These are phyloP conservation scores for Lithodes maja DNA, from an alignment of 2,888 invertebrate species.

Conservation along the genomic window DNA sequence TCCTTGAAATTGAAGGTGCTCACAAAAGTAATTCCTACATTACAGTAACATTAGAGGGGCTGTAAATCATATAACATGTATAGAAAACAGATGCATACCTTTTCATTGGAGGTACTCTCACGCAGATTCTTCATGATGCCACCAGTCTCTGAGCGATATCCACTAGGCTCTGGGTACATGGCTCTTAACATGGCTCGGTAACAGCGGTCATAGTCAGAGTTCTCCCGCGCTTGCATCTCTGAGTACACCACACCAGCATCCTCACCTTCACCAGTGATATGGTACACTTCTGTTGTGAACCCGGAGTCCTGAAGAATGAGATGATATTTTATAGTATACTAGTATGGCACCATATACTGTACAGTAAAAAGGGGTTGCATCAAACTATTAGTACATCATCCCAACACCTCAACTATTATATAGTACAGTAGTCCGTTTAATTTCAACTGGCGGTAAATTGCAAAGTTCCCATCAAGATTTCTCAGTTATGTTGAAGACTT, in stretches of 20 bases:
- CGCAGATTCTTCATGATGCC: slow-evolving; percentile 89
- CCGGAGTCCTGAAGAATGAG: slow-evolving; percentile 79
- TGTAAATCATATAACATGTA: too few relatives aligned
- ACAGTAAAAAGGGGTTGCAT: too few relatives aligned
- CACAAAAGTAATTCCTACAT: too few relatives aligned
- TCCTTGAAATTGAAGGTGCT: too few relatives aligned
- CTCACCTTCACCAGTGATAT: slow-evolving; percentile 89
- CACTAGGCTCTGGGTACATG: slow-evolving; percentile 87
- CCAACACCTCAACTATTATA: too few relatives aligned
- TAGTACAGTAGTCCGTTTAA: too few relatives aligned
- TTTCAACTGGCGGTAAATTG: too few relatives aligned
- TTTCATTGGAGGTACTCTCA: slow-evolving; percentile 85
- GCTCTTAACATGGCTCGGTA: slow-evolving; percentile 81
- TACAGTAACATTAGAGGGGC: too few relatives aligned
- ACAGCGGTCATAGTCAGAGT: slow-evolving; percentile 84
- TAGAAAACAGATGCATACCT: slow-evolving; percentile 77
- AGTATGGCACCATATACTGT: too few relatives aligned
- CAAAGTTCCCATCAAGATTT: too few relatives aligned
- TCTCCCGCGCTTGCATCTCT: slow-evolving; percentile 93
- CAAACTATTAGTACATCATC: too few relatives aligned
- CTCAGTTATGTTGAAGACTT: too few relatives aligned
- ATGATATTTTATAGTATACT: neutral
- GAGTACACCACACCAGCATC: slow-evolving; percentile 97
- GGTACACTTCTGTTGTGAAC: slow-evolving; percentile 93
- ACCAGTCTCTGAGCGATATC: slow-evolving; percentile 90